Base-by-base conservation (phyloP, 1,140 invertebrate genomes). In the Calephelis virginiensis region DNA sequence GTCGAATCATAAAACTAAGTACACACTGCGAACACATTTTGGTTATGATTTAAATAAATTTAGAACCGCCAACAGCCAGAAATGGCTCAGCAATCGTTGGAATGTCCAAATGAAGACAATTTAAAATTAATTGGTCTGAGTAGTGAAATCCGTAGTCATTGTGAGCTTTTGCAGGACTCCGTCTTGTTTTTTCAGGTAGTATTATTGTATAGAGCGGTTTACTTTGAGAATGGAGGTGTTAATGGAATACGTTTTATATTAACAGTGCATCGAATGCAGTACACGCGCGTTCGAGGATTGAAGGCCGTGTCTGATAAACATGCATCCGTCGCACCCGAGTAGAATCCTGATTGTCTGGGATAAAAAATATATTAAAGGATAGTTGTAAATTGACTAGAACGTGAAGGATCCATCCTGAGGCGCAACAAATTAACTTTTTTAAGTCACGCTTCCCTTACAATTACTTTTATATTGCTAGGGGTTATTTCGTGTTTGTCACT, bases 351-450 rank as follows among this genome's bases (percentile, higher is more conserved):
- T 76, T 64, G 63, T 64, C 59, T 61, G 64, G 49, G 74, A 73
- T 75, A 81, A 80, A 85, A 74, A 77, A 79, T 49, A 62, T 71
- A 72, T 72, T 60, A 71, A 75, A 75, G 74, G 73, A 75, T 77
- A 72, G 63, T 43, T 71, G 69, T 72, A 76, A 78, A 75, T 73
- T 64, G 70, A 77, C 69, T 67, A 74, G 72, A 76, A 77, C 72
- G 66, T 65, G 73, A 74, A 79, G 67, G 64, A 74, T 73, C 70
- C 71, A 73, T 76, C 71, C 72, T 74, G 73, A 75, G 65, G 69
- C 71, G 66, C 75, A 76, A 81, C 77, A 78, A 81, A 83, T 83
- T 83, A 70, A 73, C 62, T 76, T 80, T 82, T 85, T 82, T 81
- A 72, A 74, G 77, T 72, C 76, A 77, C 69, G 73, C 69, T 74